Evolutionary conservation across 1,140 invertebrate genomes (phyloP), one percentile per base, ranked within the genome.

Genomic region (Rhagoletis pomonella): DNA sequence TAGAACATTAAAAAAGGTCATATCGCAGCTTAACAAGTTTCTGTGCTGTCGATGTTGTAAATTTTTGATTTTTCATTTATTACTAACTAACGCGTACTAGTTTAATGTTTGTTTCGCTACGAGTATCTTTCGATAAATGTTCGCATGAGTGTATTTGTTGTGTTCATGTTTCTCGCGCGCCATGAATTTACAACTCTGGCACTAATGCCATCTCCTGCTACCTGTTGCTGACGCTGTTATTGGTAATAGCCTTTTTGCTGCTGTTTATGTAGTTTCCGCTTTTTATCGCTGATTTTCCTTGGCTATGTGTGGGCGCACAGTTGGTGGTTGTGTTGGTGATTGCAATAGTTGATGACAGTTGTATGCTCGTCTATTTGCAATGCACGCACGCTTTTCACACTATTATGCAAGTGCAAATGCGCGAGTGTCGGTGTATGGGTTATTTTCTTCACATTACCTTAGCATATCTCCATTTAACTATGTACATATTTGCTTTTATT

Each of bases 291-390:
- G 67, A 44, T 67, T 29, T 6, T 5, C 39, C 6, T 73, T 29
- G 64, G 64, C 67, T 42, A 7, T 29, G 29, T 9, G 5, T 67
- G 1, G 65, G 19, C 42, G 65, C 42, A 3, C 19, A 29, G 10
- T 42, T 39, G 14, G 10, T 73, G 67, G 12, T n/a, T 14, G 39
- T 55, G 2, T 55, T 42, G 39, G 39, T 44, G 67, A 44, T 73
- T 73, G 67, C 67, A 73, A 12, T 73, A 44, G 39, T 73, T 73
- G 44, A 73, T 73, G 67, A n/a, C 42, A 73, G 44, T 73, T 73
- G 47, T 73, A 73, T 73, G 67, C 67, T 73, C 67, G 67, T 17
- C 39, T 6, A 39, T 1, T 17, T 73, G 4, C 44, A 73, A 12
- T 44, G 17, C 67, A n/a, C 67, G 39, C 67, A 67, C 50, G 50